Percentiles rank a stretch among this genome's conserved stretches.
phyloP scores from a whole-genome alignment of 35 echinoderm and acorn worm species.

The Ptychodera flava region DNA sequence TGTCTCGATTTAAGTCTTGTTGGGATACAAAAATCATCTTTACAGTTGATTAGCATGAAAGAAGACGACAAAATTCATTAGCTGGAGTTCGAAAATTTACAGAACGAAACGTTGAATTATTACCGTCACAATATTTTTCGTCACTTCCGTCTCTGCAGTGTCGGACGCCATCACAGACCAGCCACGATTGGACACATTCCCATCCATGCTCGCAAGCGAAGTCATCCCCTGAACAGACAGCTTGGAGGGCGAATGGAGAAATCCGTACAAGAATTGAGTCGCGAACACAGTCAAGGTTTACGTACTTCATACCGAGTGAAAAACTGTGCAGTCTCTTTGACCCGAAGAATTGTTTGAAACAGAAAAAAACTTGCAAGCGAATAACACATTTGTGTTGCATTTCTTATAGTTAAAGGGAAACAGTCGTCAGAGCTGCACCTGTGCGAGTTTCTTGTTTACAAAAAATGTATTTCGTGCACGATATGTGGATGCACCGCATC shows the following conservation, averaged over 20 bases:
- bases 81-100: neutral
- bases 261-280: neutral
- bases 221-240: constrained; percentile 27
- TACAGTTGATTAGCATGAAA: too few relatives aligned
- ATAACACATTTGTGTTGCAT: too few relatives aligned
- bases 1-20: neutral
- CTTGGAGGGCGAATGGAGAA: neutral
- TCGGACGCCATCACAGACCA: constrained; percentile 33
- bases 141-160: constrained; percentile 39
- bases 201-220: constrained; percentile 15
- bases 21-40: neutral
- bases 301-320: neutral
- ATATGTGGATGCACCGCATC: too few relatives aligned
- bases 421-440: too few relatives aligned
- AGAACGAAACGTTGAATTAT: neutral
- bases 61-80: neutral
- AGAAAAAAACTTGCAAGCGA: neutral
- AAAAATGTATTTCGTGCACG: too few relatives aligned
- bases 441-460: too few relatives aligned
- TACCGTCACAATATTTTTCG: constrained; percentile 37
- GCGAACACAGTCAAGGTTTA: neutral
- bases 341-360: neutral
- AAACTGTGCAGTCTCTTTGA: neutral
- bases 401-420: too few relatives aligned
- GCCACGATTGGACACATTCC: constrained; percentile 30